Evolutionary conservation across 2,113 vertebrate species (phyloP).

Genomic region (Sclerurus mexicanus): DNA sequence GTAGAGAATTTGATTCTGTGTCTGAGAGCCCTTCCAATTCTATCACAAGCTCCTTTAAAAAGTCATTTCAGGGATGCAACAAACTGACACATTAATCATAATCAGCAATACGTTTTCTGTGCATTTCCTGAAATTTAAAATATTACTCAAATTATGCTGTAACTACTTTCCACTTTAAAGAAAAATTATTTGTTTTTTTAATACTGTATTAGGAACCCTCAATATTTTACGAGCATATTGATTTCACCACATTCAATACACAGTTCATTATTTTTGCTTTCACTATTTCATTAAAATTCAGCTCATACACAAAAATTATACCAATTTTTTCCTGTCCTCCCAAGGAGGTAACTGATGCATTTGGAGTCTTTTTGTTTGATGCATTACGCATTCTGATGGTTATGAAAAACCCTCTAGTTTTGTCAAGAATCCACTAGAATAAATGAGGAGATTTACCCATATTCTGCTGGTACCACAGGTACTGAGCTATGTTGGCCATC

Average conservation of each 20-base stretch:
- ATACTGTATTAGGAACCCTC: not conserved
- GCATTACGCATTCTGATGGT: fast-evolving
- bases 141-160: not conserved
- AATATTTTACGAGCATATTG: not conserved
- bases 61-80: not conserved
- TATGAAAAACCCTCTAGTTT: not conserved
- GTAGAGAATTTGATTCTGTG: not conserved
- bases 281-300: not conserved
- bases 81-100: not conserved
- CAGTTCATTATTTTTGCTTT: not conserved
- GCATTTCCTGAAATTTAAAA: not conserved
- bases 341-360: not conserved
- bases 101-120: not conserved
- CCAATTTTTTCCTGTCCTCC: not conserved
- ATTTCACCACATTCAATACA: not conserved
- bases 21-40: not conserved
- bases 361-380: not conserved
- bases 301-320: not conserved
- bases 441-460: slow-evolving; percentile 77
- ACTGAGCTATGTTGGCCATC: slow-evolving; percentile 82
- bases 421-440: not conserved
- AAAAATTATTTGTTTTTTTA: not conserved
- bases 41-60: not conserved
- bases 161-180: not conserved
- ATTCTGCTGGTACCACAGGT: slow-evolving; percentile 81